These are phyloP conservation scores for Uropsilus gracilis DNA, from an alignment of 2,113 vertebrate species.

Conservation along the genomic window DNA sequence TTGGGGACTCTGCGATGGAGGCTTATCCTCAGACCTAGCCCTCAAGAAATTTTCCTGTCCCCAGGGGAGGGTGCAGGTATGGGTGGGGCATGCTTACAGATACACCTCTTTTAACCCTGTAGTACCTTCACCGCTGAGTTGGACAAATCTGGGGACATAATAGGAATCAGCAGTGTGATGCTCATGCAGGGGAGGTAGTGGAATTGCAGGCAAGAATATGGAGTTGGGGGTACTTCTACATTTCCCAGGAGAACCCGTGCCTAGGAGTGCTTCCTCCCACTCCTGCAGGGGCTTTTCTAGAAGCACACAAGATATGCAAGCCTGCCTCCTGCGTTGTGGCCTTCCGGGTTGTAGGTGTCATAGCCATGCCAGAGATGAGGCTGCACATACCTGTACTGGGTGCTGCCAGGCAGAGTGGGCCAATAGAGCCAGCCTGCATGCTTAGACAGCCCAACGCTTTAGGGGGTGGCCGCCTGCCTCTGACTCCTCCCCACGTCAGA, in stretches of 20 bases:
- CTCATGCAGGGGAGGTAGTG: neutral
- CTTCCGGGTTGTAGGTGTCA: neutral
- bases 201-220: neutral
- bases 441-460: neutral
- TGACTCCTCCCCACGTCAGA: too few species aligned
- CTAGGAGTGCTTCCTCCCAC: neutral
- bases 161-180: neutral
- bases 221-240: neutral
- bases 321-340: rapidly evolving
- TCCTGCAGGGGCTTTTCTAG: neutral
- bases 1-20: neutral
- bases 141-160: neutral
- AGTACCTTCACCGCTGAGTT: neutral
- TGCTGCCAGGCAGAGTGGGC: neutral
- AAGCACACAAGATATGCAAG: rapidly evolving
- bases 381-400: neutral
- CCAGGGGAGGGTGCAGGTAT: neutral
- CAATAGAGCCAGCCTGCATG: neutral
- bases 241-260: neutral
- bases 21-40: neutral
- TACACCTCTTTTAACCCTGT: rapidly evolving
- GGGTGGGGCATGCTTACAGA: neutral
- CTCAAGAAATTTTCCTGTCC: neutral
- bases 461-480: neutral
- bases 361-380: neutral